A percentile compares a stretch with the other conserved stretches of the same genome.
Conservation (phyloP, 2,113 vertebrate species). For the Ramphastos sulfuratus region DNA sequence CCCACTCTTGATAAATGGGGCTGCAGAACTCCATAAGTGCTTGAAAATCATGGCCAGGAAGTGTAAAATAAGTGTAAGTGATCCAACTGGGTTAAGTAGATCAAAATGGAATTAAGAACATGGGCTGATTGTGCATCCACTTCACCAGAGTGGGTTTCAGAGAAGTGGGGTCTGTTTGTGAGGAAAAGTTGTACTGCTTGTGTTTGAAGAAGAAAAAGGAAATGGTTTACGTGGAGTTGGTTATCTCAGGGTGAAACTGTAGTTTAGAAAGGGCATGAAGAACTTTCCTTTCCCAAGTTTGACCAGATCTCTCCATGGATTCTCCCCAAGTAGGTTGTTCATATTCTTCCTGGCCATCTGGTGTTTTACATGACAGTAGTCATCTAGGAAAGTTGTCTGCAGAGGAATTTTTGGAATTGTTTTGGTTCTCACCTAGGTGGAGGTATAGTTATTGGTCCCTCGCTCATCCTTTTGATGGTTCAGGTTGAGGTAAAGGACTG, state of each 20-base stretch:
- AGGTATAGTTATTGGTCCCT: background rate
- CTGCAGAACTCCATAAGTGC: background rate
- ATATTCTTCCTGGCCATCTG: background rate
- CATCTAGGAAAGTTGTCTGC: background rate
- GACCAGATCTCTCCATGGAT: background rate
- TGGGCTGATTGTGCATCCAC: fast-evolving
- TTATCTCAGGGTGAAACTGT: background rate
- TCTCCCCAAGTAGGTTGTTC: background rate
- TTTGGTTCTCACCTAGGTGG: background rate
- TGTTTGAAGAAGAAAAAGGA: background rate
- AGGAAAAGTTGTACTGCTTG: background rate
- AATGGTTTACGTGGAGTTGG: background rate
- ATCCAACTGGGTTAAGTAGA: background rate
- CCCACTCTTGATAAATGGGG: background rate
- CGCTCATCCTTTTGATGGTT: background rate
- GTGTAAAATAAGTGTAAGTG: background rate
- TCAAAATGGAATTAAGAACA: background rate
- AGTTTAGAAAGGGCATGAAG: background rate
- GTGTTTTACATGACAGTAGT: background rate
- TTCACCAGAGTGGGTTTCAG: background rate
- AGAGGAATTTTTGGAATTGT: background rate
- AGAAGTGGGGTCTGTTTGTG: background rate
- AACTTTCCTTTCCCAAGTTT: background rate
- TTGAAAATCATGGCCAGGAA: background rate
- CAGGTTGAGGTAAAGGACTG: background rate